Conservation (phyloP, 2,888 invertebrate genomes). For the Drosophila subquinaria region DNA sequence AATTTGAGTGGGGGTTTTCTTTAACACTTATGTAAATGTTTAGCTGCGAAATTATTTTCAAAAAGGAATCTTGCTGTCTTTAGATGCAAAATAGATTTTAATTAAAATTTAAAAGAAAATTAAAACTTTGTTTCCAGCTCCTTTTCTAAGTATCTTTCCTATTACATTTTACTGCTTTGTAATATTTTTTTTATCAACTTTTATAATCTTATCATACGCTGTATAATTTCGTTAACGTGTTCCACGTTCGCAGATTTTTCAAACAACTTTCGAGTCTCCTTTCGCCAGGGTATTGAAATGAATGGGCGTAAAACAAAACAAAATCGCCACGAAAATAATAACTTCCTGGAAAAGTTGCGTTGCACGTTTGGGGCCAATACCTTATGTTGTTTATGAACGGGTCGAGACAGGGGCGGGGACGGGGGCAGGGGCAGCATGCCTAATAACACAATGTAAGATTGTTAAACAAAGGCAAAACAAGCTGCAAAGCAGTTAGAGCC, state of each 20-base stretch:
- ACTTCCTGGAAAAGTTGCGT: conserved; percentile 73
- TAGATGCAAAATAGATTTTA: too few relatives aligned
- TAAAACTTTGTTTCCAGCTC: too few relatives aligned
- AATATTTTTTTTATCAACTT: not conserved
- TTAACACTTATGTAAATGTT: too few relatives aligned
- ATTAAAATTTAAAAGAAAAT: not conserved
- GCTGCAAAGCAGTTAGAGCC: conserved; percentile 23
- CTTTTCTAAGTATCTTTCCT: not conserved
- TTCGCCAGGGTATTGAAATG: conserved; percentile 22
- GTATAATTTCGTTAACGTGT: not conserved
- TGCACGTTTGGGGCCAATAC: conserved; percentile 44
- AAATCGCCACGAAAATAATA: conserved; percentile 54
- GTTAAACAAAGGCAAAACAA: conserved; percentile 41
- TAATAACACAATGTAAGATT: conserved; percentile 39
- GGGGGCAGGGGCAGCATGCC: not conserved
- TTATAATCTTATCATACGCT: not conserved
- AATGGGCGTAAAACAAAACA: conserved; percentile 52
- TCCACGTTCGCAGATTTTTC: not conserved
- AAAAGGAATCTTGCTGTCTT: too few relatives aligned
- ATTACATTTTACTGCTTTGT: not conserved
- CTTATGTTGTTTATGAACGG: conserved; percentile 51
- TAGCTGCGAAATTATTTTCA: too few relatives aligned
- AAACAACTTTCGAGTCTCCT: conserved; percentile 11
- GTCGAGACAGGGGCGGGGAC: not conserved
- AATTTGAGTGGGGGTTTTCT: too few relatives aligned